phyloP scores from a whole-genome alignment of 2,797 vertebrate genomes.

The Lepilemur septentrionalis region DNA sequence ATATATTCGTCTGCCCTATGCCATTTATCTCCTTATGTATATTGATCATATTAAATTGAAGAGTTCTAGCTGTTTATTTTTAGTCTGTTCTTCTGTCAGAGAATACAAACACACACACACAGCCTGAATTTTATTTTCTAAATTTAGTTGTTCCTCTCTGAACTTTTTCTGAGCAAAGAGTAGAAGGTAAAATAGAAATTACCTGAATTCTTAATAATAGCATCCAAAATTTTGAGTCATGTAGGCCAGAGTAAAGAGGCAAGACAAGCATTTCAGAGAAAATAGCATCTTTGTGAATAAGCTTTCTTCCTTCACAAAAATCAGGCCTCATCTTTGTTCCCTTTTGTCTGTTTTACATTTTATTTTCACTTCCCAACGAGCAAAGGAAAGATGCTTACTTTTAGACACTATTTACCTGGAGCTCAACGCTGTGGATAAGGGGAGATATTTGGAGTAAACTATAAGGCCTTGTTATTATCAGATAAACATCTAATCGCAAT shows the following conservation, averaged over 20 bases:
- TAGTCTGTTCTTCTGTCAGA: neutral
- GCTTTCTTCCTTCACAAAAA: conserved; percentile 4
- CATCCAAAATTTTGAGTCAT: neutral
- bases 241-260: neutral
- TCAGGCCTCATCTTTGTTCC: neutral
- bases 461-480: neutral
- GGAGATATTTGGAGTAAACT: neutral
- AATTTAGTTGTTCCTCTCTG: neutral
- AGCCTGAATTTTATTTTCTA: neutral
- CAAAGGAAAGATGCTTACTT: conserved; percentile 14
- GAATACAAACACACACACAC: neutral
- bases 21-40: neutral
- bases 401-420: conserved; percentile 24
- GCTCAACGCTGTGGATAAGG: neutral
- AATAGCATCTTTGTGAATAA: conserved; percentile 23
- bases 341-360: neutral
- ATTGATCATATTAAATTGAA: neutral
- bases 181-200: neutral
- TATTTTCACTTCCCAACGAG: conserved; percentile 28
- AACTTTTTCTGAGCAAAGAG: neutral
- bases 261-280: conserved; percentile 39
- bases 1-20: neutral
- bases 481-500: neutral
- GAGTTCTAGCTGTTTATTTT: neutral
- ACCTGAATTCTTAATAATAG: neutral